Evolutionary conservation across 2,113 vertebrate species (phyloP).

Genomic region (Alexandromys fortis): DNA sequence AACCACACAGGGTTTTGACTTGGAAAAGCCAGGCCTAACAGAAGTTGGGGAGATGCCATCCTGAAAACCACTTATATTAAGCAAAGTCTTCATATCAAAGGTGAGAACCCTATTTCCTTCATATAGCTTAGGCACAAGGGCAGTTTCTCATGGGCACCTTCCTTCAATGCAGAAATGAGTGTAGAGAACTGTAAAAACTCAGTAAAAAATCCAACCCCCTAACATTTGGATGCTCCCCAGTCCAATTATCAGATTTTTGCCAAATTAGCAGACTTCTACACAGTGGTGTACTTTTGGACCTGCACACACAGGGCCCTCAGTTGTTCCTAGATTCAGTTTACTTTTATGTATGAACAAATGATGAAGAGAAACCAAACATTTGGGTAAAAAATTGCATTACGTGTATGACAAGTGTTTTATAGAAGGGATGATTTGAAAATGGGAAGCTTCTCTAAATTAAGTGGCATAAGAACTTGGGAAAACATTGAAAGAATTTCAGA

Average conservation of each 20-base stretch:
- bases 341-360: not conserved
- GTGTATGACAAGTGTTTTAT: not conserved
- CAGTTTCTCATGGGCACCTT: not conserved
- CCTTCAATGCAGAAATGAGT: not conserved
- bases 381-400: not conserved
- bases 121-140: not conserved
- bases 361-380: not conserved
- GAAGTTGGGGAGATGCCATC: not conserved
- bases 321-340: not conserved
- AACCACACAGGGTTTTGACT: not conserved
- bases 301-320: not conserved
- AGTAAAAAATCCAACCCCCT: not conserved
- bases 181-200: not conserved
- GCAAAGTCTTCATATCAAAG: not conserved
- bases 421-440: not conserved
- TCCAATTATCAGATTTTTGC: not conserved
- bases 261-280: not conserved
- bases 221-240: not conserved
- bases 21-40: not conserved
- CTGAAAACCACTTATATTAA: not conserved
- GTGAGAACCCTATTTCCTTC: not conserved
- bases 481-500: not conserved
- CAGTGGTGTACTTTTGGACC: not conserved
- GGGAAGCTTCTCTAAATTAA: not conserved
- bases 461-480: not conserved